Evolutionary conservation across 2,113 vertebrate species (phyloP), one percentile per base, ranked within the genome.

Genomic region (Odocoileus virginianus): DNA sequence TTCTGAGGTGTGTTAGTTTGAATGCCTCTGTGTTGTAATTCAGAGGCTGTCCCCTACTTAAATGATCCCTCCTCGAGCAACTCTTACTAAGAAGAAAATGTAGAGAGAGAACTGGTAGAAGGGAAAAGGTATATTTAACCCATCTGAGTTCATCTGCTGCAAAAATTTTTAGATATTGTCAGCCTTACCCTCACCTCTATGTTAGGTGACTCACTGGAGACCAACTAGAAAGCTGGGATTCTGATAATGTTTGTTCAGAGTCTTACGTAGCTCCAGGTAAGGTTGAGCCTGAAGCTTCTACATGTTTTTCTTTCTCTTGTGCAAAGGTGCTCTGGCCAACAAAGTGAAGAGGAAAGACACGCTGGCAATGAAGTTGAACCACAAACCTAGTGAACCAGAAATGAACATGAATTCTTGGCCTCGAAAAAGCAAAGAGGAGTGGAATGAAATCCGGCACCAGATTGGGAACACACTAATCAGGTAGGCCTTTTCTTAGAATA

Each of bases 261-360:
- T 12, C 52, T 52, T 52, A 27, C 21, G 13, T 86, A 11, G n/a
- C 17, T 91, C 76, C 61, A 57, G 43, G 6, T 91, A 33, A 93
- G n/a, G 5, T 25, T 52, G 47, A 89, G 27, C 43, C 61, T 93
- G 15, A 57, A 47, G 17, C 47, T 30, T 81, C 57, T 60, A 0
- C 23, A 28, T 78, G 74, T 93, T 85, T 95, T 76, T n/a, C 57
- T 94, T 52, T 64, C 81, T 28, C 0, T 92, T 67, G 0, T 89
- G 5, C 71, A 91, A 86, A 99, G 99, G 99, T 97, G 99, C 99
- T 0, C 98, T 99, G 98, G 99, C 99, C 95, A 99, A 99, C 98
- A 99, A 99, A 97, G 99, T 99, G 64, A 99, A 99, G 97, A 99
- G 99, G 98, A 99, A 99, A 98, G 99, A 99, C 98, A 99, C 99